Evolutionary conservation across 2,888 invertebrate species (phyloP), one percentile per base, ranked within the genome.

Genomic region (Melitaea athalia): DNA sequence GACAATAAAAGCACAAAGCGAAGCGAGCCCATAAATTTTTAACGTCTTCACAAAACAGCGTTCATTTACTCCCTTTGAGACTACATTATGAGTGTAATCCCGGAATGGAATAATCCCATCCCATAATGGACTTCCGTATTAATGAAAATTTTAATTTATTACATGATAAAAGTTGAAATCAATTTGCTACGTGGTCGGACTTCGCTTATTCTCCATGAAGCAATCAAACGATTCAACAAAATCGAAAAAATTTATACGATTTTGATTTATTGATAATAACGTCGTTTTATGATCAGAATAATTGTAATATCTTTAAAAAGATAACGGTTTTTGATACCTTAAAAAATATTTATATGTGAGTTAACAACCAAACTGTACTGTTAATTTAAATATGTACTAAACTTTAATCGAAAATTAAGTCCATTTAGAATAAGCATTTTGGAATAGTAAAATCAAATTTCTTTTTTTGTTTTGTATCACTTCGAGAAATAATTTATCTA

Each of bases 1-100:
- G 79, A 73, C 86, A 84, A 82, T 89, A 88, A 89, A 86, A 87
- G 85, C 84, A 84, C 81, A 84, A 86, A 85, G 86, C 81, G 79
- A 79, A 76, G 78, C 76, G 79, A 72, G 75, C 72, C 79, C 79
- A 84, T 91, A 88, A 86, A 89, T 88, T 87, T 88, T 91, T 90
- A 89, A 90, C 82, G 85, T 85, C 85, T 85, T 88, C 82, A 67
- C 83, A 80, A 87, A 88, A 85, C 84, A 80, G 74, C 78, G 81
- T 82, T 83, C 84, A 81, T 83, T 86, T 83, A 81, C 81, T 81
- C 81, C 80, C 84, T 85, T 83, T 84, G 83, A 73, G 70, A 74
- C 74, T 77, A 64, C 70, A 66, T 73, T 74, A 73, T 70, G 64
- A 59, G 67, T 53, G 67, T 70, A 72, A 68, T 70, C 72, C 72